These are phyloP conservation scores for Lepidurus couesii DNA, from an alignment of 1,140 invertebrate genomes.

Conservation along the genomic window DNA sequence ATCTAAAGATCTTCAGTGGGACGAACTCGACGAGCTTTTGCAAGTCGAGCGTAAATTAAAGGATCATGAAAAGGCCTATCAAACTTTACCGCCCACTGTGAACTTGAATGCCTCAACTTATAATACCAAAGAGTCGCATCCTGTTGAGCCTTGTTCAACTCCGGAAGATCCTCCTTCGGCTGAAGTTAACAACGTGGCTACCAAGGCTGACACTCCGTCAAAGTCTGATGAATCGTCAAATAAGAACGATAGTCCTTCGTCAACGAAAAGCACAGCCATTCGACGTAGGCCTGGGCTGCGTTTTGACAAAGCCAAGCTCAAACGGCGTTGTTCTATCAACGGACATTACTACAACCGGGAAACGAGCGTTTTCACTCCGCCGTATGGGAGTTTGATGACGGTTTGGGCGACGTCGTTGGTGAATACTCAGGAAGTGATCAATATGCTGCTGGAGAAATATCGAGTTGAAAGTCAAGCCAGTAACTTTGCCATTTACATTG, in stretches of 20 bases:
- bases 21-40: constrained; percentile 62
- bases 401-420: constrained; percentile 78
- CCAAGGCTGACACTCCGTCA: not conserved
- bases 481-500: constrained; percentile 74
- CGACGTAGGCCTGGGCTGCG: constrained; percentile 57
- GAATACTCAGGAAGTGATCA: constrained; percentile 73
- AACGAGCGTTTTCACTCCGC: constrained; percentile 79
- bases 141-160: constrained; percentile 47
- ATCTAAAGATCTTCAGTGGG: constrained; percentile 59
- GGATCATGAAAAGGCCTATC: constrained; percentile 60
- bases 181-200: not conserved
- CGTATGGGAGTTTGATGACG: constrained; percentile 74
- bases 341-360: constrained; percentile 83
- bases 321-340: constrained; percentile 76
- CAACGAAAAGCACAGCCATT: constrained; percentile 55
- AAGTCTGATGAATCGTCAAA: not conserved
- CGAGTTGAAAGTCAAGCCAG: constrained; percentile 71
- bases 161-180: constrained; percentile 42
- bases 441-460: constrained; percentile 78
- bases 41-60: constrained; percentile 60
- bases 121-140: not conserved
- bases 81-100: constrained; percentile 59
- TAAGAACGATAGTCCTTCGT: not conserved
- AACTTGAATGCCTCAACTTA: constrained; percentile 17
- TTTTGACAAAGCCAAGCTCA: constrained; percentile 60